Base-by-base conservation (phyloP, 2,888 invertebrate genomes). In the Hydriomena furcata region DNA sequence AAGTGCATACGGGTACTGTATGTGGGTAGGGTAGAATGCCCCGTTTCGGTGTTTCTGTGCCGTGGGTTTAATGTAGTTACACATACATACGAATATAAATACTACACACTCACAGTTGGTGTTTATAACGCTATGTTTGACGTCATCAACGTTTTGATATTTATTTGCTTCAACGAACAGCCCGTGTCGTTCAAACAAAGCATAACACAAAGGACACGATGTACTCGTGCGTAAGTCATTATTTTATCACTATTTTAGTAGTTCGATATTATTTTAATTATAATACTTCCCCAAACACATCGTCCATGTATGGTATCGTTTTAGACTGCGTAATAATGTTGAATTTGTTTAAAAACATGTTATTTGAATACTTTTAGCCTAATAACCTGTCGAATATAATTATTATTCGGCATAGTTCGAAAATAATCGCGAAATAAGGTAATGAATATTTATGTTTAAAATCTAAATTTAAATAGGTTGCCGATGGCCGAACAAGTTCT, bases 1-100 rank as follows among this genome's bases (percentile, higher is more conserved):
- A 52, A 52, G 48, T 61, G 63, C 63, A 69, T 66, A 61, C 62
- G 61, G 55, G 59, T 52, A 1, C 58, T 60, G 56, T 56, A 62
- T 60, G 55, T 63, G 60, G 60, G 56, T 61, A 43, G 35, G 49
- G 35, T 46, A n/a, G 23, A 10, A 17, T 23, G 23, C 8, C 13
- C 27, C 27, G 23, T 28, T 47, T 42, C 5, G 11, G 17, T 37
- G 40, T 36, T 24, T 38, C 23, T 43, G 42, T 27, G 21, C 1
- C 23, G 35, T 34, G 41, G 41, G 32, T 37, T 27, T 13, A n/a
- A 11, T 34, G 24, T 10, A 21, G 20, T 12, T n/a, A 17, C 42
- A 32, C 27, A 10, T 37, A 35, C 17, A 34, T 30, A 35, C 8
- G 23, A 31, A 25, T 37, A 11, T 21, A 11, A 5, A n/a, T n/a